Conservation (phyloP, 2,888 invertebrate species). For the Emmelina monodactyla region DNA sequence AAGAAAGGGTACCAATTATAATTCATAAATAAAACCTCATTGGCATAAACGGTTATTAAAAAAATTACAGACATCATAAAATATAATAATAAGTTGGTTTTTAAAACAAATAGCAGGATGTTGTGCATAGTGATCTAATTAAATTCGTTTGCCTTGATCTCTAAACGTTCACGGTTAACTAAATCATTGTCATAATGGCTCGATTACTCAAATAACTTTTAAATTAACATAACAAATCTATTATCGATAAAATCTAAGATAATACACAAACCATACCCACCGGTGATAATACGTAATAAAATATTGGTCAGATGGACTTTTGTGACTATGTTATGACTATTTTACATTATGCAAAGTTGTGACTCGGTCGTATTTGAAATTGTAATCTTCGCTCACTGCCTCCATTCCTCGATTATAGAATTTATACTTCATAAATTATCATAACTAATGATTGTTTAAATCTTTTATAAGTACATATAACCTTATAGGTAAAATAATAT, state of each 20-base stretch:
- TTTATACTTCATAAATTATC: not conserved
- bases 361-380: conserved; percentile 36
- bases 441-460: not conserved
- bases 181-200: conserved; percentile 58
- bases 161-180: conserved; percentile 15
- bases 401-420: conserved; percentile 20
- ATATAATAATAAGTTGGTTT: not conserved
- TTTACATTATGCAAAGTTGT: conserved; percentile 37
- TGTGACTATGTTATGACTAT: conserved; percentile 58
- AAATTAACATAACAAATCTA: conserved; percentile 45
- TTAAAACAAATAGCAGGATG: not conserved
- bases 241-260: conserved; percentile 42
- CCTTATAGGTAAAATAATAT: not conserved
- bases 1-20: too few relatives aligned
- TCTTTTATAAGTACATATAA: not conserved
- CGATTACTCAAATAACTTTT: conserved; percentile 54
- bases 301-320: conserved; percentile 44
- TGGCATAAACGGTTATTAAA: not conserved
- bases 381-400: conserved; percentile 37
- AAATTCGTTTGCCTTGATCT: conserved; percentile 1
- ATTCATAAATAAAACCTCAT: not conserved
- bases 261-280: conserved; percentile 56
- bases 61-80: not conserved
- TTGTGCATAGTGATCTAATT: not conserved
- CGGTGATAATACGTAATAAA: conserved; percentile 39